These are phyloP conservation scores for Drosophila robusta DNA, from an alignment of 2,888 invertebrate species.

Conservation along the genomic window DNA sequence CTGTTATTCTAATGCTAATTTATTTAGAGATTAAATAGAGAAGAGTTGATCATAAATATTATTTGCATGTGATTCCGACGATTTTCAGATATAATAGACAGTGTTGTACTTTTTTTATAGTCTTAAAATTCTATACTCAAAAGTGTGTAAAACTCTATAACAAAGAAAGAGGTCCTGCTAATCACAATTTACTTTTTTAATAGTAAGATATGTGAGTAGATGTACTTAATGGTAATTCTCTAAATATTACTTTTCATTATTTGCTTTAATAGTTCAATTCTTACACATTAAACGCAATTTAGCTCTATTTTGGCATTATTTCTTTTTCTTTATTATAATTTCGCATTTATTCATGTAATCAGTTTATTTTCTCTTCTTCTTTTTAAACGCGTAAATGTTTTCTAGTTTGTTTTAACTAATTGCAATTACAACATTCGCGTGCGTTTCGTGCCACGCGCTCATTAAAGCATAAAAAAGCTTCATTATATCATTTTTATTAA, in stretches of 20 bases:
- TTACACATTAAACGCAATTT: neutral
- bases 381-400: conserved; percentile 43
- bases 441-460: conserved; percentile 30
- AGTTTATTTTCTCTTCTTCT: conserved; percentile 7
- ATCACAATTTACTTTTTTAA: no score
- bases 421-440: conserved; percentile 41
- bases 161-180: no score
- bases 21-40: no score
- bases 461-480: conserved; percentile 19
- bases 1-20: no score
- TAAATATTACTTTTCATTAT: neutral
- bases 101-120: no score
- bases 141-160: no score
- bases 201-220: no score
- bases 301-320: neutral
- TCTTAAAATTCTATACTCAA: no score
- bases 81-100: no score
- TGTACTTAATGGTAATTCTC: neutral
- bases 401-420: conserved; percentile 41
- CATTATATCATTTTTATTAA: conserved; percentile 42
- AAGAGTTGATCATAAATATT: no score
- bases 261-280: neutral
- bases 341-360: conserved; percentile 7
- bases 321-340: neutral
- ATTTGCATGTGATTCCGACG: no score